Percentiles rank a stretch among this genome's conserved stretches.
Conservation (phyloP, 2,113 vertebrate genomes). For the Triplophysa dalaica region DNA sequence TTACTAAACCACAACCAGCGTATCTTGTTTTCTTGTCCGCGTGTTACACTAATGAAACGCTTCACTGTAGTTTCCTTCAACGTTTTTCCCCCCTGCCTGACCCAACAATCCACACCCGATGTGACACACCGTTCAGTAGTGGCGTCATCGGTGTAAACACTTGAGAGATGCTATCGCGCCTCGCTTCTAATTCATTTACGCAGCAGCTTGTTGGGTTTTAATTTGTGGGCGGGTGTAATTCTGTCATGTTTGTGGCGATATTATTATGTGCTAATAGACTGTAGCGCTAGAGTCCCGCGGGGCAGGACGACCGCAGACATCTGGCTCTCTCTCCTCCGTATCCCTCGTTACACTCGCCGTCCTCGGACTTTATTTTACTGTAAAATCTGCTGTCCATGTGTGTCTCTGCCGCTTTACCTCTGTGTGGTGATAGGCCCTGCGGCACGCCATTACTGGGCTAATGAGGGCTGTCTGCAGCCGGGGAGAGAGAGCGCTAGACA, state of each 20-base stretch:
- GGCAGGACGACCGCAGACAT: conserved; percentile 39
- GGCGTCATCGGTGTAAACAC: conserved; percentile 31
- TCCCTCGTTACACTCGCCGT: background rate
- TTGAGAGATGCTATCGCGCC: conserved; percentile 22
- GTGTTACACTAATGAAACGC: too few species aligned
- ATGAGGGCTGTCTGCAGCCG: conserved; percentile 78
- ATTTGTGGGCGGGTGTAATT: conserved; percentile 39
- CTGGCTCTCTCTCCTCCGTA: conserved; percentile 31
- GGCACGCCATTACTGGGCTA: conserved; percentile 79
- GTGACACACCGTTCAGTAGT: background rate
- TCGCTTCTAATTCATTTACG: conserved; percentile 25
- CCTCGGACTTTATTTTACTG: conserved; percentile 36
- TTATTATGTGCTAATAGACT: conserved; percentile 48
- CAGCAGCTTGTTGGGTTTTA: conserved; percentile 33
- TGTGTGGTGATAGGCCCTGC: conserved; percentile 62
- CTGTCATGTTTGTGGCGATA: conserved; percentile 34
- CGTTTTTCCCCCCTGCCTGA: background rate
- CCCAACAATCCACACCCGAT: background rate
- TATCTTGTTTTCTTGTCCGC: too few species aligned
- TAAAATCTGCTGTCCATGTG: conserved; percentile 41
- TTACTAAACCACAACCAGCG: background rate
- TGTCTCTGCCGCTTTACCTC: conserved; percentile 47
- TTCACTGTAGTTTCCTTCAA: background rate
- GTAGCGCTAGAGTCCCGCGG: background rate
- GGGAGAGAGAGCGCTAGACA: conserved; percentile 66